Percentiles rank a stretch among this genome's conserved stretches.
Conservation (phyloP, 2,888 invertebrate genomes). For the Dolomedes plantarius region DNA sequence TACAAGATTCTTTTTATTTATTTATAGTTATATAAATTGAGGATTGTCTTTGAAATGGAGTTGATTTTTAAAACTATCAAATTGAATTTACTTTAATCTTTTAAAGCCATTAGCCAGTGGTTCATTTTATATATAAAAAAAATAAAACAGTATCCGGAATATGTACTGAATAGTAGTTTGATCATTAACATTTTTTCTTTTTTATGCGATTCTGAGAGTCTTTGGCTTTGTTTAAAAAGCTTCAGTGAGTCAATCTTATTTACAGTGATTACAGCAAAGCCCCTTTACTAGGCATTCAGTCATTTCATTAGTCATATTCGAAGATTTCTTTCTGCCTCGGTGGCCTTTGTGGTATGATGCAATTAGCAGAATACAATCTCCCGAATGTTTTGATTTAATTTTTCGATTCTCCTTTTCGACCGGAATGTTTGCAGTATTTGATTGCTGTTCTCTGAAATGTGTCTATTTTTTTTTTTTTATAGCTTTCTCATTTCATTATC, state of each 20-base stretch:
- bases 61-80: neutral
- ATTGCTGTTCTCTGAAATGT: constrained; percentile 13
- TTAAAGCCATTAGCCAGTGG: constrained; percentile 29
- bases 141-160: constrained; percentile 35
- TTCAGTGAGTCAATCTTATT: constrained; percentile 57
- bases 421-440: neutral
- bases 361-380: constrained; percentile 58
- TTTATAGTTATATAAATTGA: neutral
- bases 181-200: constrained; percentile 47
- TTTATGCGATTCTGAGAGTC: constrained; percentile 17
- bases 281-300: constrained; percentile 9
- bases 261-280: constrained; percentile 42
- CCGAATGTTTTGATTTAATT: constrained; percentile 42
- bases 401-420: neutral
- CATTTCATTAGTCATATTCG: constrained; percentile 45
- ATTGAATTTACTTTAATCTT: constrained; percentile 26
- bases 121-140: constrained; percentile 37
- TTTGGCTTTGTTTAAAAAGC: constrained; percentile 48
- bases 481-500: constrained; percentile 49
- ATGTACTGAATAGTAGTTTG: constrained; percentile 35
- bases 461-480: constrained; percentile 36
- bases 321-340: constrained; percentile 37
- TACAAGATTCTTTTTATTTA: neutral
- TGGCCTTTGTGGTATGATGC: constrained; percentile 51
- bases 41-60: neutral